Base-by-base conservation (phyloP, 1,140 invertebrate genomes). In the Halictus rubicundus region DNA sequence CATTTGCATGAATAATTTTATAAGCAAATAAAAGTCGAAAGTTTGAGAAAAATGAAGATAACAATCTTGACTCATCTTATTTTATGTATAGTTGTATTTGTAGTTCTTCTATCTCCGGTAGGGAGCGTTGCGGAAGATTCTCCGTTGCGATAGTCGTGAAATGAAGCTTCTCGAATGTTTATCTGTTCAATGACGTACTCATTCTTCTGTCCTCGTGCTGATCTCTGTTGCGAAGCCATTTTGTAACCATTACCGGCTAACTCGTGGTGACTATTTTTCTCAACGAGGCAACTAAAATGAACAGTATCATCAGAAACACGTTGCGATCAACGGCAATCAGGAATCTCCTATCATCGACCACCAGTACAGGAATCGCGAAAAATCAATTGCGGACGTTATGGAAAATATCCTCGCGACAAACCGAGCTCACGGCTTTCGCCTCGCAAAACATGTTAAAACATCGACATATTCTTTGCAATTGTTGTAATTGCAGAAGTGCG, bases 381-480 rank as follows among this genome's bases (percentile, higher is more conserved):
- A 95, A 94, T 84, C 95, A 96, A 92, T 94, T 95, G 72, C 91
- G 95, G 74, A 94, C 95, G 68, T 91, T 96, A 82, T 96, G 96
- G 96, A 95, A 95, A 95, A 94, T 95, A 94, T 85, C 92, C 21
- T 37, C 57, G 83, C 93, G 89, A 70, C 91, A 92, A 87, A 82
- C 84, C 66, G 89, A 90, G 66, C 68, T 85, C 12, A 19, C 79
- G n/a, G 73, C 79, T 6, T 71, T 84, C 23, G 81, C 68, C 46
- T 81, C 89, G 9, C 64, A 86, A 46, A 84, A 91, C 84, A 77
- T 91, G 46, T 89, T 93, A 49, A 92, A 91, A 64, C 92, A 93
- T 25, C 92, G 89, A 66, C 87, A 94, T 52, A 91, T 12, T 65
- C 25, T 94, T 21, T 96, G 95, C 87, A 93, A 92, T 76, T 96